Conservation (phyloP, 2,888 invertebrate genomes). For the Pristionchus arcanus region DNA sequence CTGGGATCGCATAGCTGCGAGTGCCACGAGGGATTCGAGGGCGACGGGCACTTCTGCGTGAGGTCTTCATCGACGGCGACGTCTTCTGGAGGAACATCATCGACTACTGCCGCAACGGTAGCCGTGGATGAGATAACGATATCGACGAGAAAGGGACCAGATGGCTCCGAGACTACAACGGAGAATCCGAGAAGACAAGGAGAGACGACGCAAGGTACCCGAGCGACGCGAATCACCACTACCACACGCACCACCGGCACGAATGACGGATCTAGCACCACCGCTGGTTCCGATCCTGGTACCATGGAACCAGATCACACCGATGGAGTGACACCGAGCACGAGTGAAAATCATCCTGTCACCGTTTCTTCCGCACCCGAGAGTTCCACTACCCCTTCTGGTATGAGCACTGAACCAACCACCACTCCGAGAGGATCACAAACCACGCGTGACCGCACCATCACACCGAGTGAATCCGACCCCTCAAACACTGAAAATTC, state of each 20-base stretch:
- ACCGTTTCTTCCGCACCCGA: not conserved
- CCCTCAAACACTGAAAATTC: not conserved
- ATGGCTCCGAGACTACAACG: not conserved
- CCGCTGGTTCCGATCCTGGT: not conserved
- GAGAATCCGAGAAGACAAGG: not conserved
- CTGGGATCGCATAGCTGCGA: constrained; percentile 85
- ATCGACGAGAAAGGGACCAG: not conserved
- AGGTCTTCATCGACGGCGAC: not conserved
- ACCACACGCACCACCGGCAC: not conserved
- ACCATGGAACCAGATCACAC: not conserved
- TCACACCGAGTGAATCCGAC: not conserved
- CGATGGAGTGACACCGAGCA: not conserved
- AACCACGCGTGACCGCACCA: constrained; percentile 11
- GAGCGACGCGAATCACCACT: not conserved
- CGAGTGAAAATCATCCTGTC: not conserved
- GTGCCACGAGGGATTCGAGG: constrained; percentile 70
- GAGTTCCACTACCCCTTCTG: not conserved
- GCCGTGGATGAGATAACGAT: not conserved
- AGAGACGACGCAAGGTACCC: constrained; percentile 29
- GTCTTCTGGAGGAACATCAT: not conserved
- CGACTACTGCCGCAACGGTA: not conserved
- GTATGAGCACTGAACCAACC: not conserved
- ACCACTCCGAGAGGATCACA: not conserved
- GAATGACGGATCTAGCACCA: not conserved
- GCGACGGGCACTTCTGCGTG: constrained; percentile 69